Conservation (phyloP, 2,113 vertebrate species). For the Crotalus tigris region DNA sequence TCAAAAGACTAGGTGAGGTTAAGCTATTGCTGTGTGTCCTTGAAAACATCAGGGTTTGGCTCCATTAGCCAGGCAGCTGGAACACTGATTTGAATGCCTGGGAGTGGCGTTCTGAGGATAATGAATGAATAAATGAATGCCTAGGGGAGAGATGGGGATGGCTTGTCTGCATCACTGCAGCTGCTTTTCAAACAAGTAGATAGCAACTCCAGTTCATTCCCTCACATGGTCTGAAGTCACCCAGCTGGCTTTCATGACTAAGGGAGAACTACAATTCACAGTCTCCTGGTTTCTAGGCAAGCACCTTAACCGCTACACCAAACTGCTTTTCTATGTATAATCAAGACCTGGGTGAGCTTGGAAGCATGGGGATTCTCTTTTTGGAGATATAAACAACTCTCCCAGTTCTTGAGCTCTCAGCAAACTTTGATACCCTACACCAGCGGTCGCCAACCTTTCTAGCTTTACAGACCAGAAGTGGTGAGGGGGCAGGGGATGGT, state of each 20-base stretch:
- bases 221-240: neutral
- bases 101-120: neutral
- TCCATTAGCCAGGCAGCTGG: neutral
- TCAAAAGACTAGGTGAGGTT: neutral
- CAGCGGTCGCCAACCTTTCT: neutral
- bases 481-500: too few relatives aligned
- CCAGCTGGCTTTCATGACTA: neutral
- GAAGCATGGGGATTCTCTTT: too few relatives aligned
- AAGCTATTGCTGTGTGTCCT: neutral
- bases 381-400: too few relatives aligned
- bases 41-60: neutral
- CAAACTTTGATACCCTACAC: neutral
- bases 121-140: neutral
- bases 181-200: neutral
- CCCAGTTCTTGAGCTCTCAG: too few relatives aligned
- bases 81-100: neutral
- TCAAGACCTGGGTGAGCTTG: too few relatives aligned
- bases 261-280: neutral
- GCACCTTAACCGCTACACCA: neutral
- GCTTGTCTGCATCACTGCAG: neutral
- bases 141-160: neutral
- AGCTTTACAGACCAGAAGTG: too few relatives aligned
- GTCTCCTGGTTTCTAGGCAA: neutral
- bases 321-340: too few relatives aligned
- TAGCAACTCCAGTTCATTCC: neutral